These are phyloP conservation scores for Drosophila lacertosa DNA, from an alignment of 1,140 invertebrate species.

Conservation along the genomic window DNA sequence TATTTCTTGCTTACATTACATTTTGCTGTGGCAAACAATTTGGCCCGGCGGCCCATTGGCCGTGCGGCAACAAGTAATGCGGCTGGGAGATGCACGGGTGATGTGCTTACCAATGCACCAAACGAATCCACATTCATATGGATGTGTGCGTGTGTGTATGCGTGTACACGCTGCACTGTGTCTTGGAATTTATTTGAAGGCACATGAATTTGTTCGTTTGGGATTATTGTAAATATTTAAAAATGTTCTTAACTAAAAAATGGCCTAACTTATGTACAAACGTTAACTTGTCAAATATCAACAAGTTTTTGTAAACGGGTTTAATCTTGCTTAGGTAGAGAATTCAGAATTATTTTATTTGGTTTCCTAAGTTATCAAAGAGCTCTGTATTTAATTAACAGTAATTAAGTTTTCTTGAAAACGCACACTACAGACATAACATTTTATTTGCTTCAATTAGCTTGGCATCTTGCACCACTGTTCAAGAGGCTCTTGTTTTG, in stretches of 20 bases:
- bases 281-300: too few relatives aligned
- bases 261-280: too few relatives aligned
- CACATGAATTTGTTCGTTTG: background rate
- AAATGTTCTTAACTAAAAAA: background rate
- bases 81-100: background rate
- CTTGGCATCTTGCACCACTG: conserved; percentile 38
- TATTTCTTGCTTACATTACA: conserved; percentile 1
- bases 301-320: too few relatives aligned
- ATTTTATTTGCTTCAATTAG: conserved; percentile 17
- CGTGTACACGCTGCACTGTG: conserved; percentile 16
- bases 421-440: background rate
- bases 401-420: conserved; percentile 12
- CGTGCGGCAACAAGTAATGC: conserved; percentile 40
- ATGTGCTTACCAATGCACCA: conserved; percentile 7
- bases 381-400: conserved; percentile 3
- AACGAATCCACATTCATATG: background rate
- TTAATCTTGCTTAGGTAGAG: too few relatives aligned
- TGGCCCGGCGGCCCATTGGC: background rate
- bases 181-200: background rate
- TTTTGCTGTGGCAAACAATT: background rate
- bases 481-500: conserved; percentile 48
- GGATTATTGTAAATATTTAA: too few relatives aligned
- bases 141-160: background rate
- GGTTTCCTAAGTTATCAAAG: background rate
- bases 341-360: too few relatives aligned